Conservation (phyloP, 2,888 invertebrate species). For the Branchipolynoe longqiensis region DNA sequence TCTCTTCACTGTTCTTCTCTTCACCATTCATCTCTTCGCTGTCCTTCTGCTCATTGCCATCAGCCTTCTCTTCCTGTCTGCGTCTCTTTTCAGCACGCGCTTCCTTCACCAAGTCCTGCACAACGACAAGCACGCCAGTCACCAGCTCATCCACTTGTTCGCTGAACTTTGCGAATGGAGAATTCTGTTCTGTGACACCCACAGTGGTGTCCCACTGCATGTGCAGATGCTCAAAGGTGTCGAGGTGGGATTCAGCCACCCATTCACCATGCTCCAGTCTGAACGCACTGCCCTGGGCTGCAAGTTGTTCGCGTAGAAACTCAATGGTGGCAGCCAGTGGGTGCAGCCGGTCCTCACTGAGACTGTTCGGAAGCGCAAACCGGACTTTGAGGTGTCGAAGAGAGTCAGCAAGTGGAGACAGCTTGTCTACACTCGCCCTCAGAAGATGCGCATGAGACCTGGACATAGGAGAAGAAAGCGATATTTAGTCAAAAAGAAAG, state of each 20-base stretch:
- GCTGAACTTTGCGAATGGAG: neutral
- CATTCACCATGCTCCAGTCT: neutral
- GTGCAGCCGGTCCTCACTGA: neutral
- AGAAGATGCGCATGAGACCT: neutral
- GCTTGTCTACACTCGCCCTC: neutral
- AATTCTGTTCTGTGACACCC: no score
- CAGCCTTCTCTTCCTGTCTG: constrained; percentile 18
- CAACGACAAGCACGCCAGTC: constrained; percentile 84
- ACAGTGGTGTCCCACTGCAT: no score
- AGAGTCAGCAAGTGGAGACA: neutral
- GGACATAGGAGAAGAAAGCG: neutral
- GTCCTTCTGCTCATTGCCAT: constrained; percentile 42
- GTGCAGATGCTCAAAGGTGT: no score
- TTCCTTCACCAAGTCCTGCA: constrained; percentile 86
- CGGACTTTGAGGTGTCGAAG: neutral
- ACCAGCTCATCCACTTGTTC: constrained; percentile 77
- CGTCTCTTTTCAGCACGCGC: constrained; percentile 72
- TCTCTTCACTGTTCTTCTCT: constrained; percentile 55
- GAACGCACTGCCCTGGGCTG: neutral
- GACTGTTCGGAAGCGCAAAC: neutral
- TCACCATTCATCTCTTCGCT: constrained; percentile 36
- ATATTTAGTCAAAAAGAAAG: no score
- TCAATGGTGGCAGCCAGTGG: neutral
- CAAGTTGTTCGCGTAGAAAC: neutral
- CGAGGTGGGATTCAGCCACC: neutral